Percentiles rank a stretch among this genome's conserved stretches.
Evolutionary conservation across 1,140 invertebrate species (phyloP).

Genomic region (Chrysoperla carnea): DNA sequence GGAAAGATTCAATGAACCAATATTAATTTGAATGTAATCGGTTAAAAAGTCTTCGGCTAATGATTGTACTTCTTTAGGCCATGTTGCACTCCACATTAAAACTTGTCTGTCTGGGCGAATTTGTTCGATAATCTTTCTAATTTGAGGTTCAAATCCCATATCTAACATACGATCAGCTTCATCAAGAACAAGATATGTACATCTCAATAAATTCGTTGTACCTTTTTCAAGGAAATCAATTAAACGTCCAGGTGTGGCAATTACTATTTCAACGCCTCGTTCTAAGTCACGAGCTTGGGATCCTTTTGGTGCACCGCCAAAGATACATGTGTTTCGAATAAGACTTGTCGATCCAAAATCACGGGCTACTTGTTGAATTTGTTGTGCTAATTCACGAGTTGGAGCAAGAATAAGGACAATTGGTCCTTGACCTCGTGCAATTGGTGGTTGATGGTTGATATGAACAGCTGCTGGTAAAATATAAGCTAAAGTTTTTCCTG

Average conservation of each 20-base stretch:
- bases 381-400: slow-evolving; percentile 91
- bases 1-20: slow-evolving; percentile 81
- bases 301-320: slow-evolving; percentile 91
- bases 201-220: slow-evolving; percentile 76
- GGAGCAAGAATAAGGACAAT: slow-evolving; percentile 88
- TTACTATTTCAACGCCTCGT: slow-evolving; percentile 78
- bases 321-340: slow-evolving; percentile 87
- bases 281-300: slow-evolving; percentile 85
- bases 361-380: slow-evolving; percentile 88
- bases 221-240: slow-evolving; percentile 93
- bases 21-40: slow-evolving; percentile 77
- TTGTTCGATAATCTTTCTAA: slow-evolving; percentile 93
- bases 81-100: slow-evolving; percentile 98
- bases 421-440: slow-evolving; percentile 69
- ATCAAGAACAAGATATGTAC: slow-evolving; percentile 92
- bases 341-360: slow-evolving; percentile 71
- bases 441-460: slow-evolving; percentile 50
- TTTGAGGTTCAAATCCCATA: slow-evolving; percentile 99
- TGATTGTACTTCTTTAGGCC: slow-evolving; percentile 93
- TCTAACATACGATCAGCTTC: slow-evolving; percentile 81
- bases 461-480: slow-evolving; percentile 65
- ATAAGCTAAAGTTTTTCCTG: slow-evolving; percentile 77
- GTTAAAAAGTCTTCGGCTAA: slow-evolving; percentile 88
- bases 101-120: slow-evolving; percentile 89
- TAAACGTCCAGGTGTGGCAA: slow-evolving; percentile 91